Percentiles rank a stretch among this genome's conserved stretches.
Evolutionary conservation across 2,113 vertebrate genomes (phyloP).

Genomic region (Steatornis caripensis): DNA sequence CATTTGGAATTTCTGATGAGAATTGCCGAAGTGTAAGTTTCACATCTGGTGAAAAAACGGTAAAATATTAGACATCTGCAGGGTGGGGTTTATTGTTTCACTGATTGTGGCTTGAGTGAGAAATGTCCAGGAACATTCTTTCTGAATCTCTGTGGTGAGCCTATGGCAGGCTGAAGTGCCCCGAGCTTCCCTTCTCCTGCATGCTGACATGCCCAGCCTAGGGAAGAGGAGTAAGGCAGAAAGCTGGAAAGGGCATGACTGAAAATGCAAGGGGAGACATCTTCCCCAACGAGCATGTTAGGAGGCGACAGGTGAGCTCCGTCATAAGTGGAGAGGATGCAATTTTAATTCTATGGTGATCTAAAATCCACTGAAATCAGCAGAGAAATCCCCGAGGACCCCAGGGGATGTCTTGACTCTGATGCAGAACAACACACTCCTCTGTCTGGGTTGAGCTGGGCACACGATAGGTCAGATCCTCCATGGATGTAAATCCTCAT

Average conservation of each 20-base stretch:
- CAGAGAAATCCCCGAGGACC: fast-evolving
- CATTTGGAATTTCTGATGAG: not conserved
- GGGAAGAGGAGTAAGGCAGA: not conserved
- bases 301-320: not conserved
- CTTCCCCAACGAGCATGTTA: not conserved
- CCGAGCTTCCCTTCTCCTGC: not conserved
- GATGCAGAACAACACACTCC: not conserved
- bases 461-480: not conserved
- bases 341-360: not conserved
- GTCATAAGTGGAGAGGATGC: not conserved
- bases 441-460: not conserved
- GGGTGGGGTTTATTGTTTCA: not conserved
- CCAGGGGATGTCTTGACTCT: not conserved
- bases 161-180: not conserved
- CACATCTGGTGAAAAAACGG: not conserved
- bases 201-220: not conserved
- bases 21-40: not conserved
- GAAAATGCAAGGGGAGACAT: not conserved
- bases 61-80: not conserved
- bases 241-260: not conserved
- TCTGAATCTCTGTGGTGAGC: not conserved
- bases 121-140: not conserved
- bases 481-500: not conserved
- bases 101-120: not conserved
- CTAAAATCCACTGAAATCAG: not conserved